Conservation (phyloP, 2,113 vertebrate genomes). For the Amphiprion ocellaris region DNA sequence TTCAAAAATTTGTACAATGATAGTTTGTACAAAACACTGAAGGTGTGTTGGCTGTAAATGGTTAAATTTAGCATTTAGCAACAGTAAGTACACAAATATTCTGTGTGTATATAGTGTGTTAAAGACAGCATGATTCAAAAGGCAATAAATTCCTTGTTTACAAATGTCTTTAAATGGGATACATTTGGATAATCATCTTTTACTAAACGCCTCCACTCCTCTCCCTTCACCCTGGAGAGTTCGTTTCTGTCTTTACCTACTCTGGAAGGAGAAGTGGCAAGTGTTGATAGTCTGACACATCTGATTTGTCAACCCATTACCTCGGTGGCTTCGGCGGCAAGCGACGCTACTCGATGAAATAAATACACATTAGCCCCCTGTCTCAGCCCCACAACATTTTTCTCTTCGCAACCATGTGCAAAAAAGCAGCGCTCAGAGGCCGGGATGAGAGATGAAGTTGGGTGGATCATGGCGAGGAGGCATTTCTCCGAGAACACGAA, state of each 20-base stretch:
- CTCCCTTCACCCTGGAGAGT: constrained; percentile 15
- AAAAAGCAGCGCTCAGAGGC: constrained; percentile 37
- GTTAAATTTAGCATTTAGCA: too few species aligned
- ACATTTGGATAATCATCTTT: not conserved
- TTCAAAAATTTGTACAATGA: too few species aligned
- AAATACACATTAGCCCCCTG: constrained; percentile 62
- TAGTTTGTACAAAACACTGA: too few species aligned
- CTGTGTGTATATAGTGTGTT: too few species aligned
- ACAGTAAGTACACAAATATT: too few species aligned
- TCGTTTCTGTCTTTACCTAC: constrained; percentile 50
- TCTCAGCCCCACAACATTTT: constrained; percentile 46
- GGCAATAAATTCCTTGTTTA: not conserved
- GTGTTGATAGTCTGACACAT: constrained; percentile 72
- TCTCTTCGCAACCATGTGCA: constrained; percentile 46
- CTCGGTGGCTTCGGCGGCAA: constrained; percentile 32
- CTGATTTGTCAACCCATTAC: constrained; percentile 79
- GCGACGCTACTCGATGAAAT: constrained; percentile 63
- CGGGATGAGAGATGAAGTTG: constrained; percentile 19
- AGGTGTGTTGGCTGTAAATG: too few species aligned
- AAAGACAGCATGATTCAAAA: not conserved
- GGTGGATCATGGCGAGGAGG: not conserved
- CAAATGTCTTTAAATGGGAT: not conserved
- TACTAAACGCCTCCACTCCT: not conserved
- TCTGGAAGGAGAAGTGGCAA: constrained; percentile 60
- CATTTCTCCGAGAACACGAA: constrained; percentile 2